Evolutionary conservation across 2,113 vertebrate species (phyloP).

Genomic region (Entelurus aequoreus): DNA sequence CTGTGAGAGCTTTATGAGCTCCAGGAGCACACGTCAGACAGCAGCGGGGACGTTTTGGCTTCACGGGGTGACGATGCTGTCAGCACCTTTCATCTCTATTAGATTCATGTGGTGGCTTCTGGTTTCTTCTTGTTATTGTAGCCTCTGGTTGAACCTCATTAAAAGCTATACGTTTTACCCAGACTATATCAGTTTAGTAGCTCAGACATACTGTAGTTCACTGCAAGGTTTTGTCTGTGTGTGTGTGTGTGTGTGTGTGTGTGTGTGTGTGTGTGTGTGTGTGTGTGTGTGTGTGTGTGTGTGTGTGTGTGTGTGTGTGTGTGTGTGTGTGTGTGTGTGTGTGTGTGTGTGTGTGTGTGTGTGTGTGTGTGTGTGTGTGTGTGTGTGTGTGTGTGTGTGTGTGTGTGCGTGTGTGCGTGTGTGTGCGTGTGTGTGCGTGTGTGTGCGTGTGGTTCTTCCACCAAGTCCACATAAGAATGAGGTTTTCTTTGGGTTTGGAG

Average conservation of each 20-base stretch:
- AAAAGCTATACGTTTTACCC: background rate
- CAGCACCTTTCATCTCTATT: background rate
- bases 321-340: background rate
- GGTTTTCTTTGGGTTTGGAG: conserved; percentile 19
- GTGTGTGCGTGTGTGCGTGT: background rate
- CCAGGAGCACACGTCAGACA: background rate
- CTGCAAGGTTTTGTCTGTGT: too few relatives aligned
- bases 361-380: background rate
- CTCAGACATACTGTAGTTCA: too few relatives aligned
- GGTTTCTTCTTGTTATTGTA: background rate
- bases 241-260: too few relatives aligned
- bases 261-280: conserved; percentile 2
- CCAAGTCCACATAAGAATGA: conserved; percentile 12
- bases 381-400: too few relatives aligned
- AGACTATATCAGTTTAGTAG: too few relatives aligned
- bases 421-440: conserved; percentile 16
- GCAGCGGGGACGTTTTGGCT: background rate
- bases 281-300: too few relatives aligned
- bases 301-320: too few relatives aligned
- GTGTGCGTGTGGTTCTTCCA: conserved; percentile 26
- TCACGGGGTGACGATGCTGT: background rate
- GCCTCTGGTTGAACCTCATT: background rate
- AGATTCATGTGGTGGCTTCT: background rate
- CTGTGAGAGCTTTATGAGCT: background rate
- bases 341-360: too few relatives aligned